A percentile compares a stretch with the other conserved stretches of the same genome.
These are phyloP conservation scores for Engystomops pustulosus DNA, from an alignment of 2,113 vertebrate species.

Conservation along the genomic window DNA sequence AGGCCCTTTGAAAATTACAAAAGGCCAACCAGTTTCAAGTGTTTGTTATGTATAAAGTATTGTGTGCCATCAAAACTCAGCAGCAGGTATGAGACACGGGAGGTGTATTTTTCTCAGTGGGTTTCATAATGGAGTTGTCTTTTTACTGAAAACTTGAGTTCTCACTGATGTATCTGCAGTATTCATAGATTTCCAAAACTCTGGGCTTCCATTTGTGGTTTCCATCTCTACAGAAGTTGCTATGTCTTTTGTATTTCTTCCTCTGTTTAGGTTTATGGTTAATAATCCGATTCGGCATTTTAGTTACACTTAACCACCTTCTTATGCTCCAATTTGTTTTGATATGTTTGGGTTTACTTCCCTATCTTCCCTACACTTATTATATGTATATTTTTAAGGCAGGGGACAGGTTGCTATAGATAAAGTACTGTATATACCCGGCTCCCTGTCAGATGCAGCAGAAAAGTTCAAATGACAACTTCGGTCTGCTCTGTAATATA, in stretches of 20 bases:
- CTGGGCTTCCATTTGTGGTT: neutral
- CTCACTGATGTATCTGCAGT: conserved; percentile 6
- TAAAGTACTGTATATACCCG: too few relatives aligned
- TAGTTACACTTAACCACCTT: neutral
- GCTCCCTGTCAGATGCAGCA: too few relatives aligned
- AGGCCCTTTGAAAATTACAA: conserved; percentile 25
- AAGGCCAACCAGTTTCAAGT: conserved; percentile 12
- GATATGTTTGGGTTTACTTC: neutral
- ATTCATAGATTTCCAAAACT: neutral
- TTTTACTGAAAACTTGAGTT: neutral
- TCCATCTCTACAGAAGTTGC: neutral
- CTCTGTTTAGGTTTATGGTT: neutral
- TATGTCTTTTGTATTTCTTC: neutral
- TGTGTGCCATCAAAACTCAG: conserved; percentile 39
- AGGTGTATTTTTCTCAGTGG: conserved; percentile 49
- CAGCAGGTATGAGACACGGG: conserved; percentile 43
- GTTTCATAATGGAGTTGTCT: conserved; percentile 36
- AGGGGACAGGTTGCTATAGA: too few relatives aligned
- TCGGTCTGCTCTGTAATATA: too few relatives aligned
- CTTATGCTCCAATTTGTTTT: neutral
- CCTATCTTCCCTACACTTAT: neutral
- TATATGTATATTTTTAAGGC: neutral
- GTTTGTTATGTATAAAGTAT: conserved; percentile 36
- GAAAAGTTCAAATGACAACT: too few relatives aligned
- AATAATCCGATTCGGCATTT: neutral